Evolutionary conservation across 92 coral and sea anemone genomes (phyloP).

Genomic region (Diadumene lineata): DNA sequence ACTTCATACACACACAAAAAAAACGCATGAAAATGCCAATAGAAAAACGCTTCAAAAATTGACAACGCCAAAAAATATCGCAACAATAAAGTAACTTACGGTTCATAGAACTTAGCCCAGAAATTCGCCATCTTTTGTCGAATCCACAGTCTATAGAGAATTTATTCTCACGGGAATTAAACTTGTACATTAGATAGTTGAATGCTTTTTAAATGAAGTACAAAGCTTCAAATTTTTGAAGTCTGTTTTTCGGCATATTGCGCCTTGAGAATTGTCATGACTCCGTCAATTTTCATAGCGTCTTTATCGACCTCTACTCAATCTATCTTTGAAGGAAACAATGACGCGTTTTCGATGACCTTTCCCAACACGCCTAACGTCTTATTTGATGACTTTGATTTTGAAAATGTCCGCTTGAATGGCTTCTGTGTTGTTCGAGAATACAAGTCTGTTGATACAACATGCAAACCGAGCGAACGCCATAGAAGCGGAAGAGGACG

Average conservation of each 20-base stretch:
- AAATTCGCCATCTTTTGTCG: slow-evolving; percentile 63
- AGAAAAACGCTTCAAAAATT: background rate
- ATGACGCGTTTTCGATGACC: no score
- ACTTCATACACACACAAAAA: background rate
- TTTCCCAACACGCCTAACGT: background rate
- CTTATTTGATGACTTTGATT: slow-evolving; percentile 24
- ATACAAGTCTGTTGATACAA: slow-evolving; percentile 42
- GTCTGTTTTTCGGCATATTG: slow-evolving; percentile 5
- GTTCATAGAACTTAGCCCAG: slow-evolving; percentile 71
- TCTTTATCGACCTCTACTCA: background rate
- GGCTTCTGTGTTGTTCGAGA: slow-evolving; percentile 40
- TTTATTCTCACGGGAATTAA: background rate
- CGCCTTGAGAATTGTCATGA: no score
- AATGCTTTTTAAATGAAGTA: slow-evolving; percentile 8
- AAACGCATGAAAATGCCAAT: background rate
- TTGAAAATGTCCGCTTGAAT: slow-evolving; percentile 40
- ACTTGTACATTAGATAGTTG: slow-evolving; percentile 15
- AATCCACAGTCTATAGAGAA: slow-evolving; percentile 6
- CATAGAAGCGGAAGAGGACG: slow-evolving; percentile 15
- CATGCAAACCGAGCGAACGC: slow-evolving; percentile 18
- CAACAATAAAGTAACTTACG: slow-evolving; percentile 56
- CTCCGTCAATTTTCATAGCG: background rate
- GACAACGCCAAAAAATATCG: background rate
- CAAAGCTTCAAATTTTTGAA: background rate
- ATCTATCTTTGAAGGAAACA: no score